Conservation (phyloP, 2,888 invertebrate species). For the Acleris holmiana region DNA sequence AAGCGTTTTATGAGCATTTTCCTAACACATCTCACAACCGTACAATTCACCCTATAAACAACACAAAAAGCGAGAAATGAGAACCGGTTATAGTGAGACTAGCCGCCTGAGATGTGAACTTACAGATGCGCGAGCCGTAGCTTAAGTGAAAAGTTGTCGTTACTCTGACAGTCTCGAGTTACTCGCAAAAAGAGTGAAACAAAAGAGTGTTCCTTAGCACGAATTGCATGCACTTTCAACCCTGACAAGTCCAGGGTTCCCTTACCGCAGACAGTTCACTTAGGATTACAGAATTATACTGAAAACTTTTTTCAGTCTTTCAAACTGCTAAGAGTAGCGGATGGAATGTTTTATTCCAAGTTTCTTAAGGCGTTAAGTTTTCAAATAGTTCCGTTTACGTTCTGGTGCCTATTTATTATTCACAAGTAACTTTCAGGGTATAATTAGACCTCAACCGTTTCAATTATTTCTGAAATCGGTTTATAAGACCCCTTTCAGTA, state of each 20-base stretch:
- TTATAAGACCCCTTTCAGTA: slow-evolving; percentile 22
- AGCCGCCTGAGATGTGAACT: slow-evolving; percentile 53
- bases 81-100: slow-evolving; percentile 3
- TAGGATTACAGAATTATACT: slow-evolving; percentile 13
- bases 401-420: slow-evolving; percentile 23
- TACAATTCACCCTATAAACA: too few species aligned
- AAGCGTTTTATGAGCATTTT: too few species aligned
- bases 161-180: slow-evolving; percentile 50
- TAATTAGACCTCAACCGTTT: slow-evolving; percentile 4
- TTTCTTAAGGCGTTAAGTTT: not conserved
- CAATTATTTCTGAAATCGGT: slow-evolving; percentile 23
- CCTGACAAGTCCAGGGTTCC: slow-evolving; percentile 8
- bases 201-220: slow-evolving; percentile 42
- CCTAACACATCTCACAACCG: too few species aligned
- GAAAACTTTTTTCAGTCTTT: slow-evolving; percentile 3
- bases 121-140: slow-evolving; percentile 58
- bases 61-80: too few species aligned
- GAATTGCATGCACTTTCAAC: slow-evolving; percentile 32
- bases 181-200: slow-evolving; percentile 49
- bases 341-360: slow-evolving; percentile 12
- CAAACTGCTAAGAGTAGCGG: slow-evolving; percentile 9
- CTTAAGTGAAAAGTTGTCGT: slow-evolving; percentile 75
- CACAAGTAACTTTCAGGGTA: slow-evolving; percentile 8
- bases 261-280: slow-evolving; percentile 9
- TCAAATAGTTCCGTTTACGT: slow-evolving; percentile 1